phyloP scores from a whole-genome alignment of 2,113 vertebrate species.

The Pedetes capensis region DNA sequence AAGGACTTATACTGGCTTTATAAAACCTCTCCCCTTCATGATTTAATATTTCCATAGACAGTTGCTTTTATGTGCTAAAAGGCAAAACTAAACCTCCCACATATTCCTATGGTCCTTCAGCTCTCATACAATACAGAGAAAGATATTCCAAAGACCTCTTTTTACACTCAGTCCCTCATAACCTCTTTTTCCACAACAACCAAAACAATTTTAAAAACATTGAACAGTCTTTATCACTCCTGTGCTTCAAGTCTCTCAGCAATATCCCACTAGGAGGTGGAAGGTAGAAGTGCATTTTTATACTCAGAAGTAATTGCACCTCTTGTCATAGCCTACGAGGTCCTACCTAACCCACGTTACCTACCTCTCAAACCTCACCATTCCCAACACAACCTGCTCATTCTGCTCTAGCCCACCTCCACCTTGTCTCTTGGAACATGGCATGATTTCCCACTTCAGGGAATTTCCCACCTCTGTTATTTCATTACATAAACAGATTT shows the following conservation, averaged over 20 bases:
- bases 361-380: background rate
- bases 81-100: background rate
- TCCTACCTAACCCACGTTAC: no score
- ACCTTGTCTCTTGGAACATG: background rate
- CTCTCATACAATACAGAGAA: background rate
- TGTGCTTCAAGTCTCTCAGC: background rate
- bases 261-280: background rate
- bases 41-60: background rate
- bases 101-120: background rate
- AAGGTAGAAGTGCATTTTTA: background rate
- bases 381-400: background rate
- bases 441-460: background rate
- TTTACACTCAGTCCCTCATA: background rate
- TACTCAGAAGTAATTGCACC: background rate
- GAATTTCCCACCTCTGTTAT: background rate
- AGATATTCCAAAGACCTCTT: background rate
- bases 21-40: background rate
- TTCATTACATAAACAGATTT: constrained; percentile 3
- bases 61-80: background rate
- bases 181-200: background rate
- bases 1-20: background rate
- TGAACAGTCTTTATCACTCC: background rate
- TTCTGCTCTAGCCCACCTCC: background rate
- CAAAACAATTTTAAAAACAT: background rate
- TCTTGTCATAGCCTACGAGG: accelerated